Evolutionary conservation across 2,113 vertebrate genomes (phyloP), one percentile per base, ranked within the genome.

Genomic region (Poeciliopsis prolifica): DNA sequence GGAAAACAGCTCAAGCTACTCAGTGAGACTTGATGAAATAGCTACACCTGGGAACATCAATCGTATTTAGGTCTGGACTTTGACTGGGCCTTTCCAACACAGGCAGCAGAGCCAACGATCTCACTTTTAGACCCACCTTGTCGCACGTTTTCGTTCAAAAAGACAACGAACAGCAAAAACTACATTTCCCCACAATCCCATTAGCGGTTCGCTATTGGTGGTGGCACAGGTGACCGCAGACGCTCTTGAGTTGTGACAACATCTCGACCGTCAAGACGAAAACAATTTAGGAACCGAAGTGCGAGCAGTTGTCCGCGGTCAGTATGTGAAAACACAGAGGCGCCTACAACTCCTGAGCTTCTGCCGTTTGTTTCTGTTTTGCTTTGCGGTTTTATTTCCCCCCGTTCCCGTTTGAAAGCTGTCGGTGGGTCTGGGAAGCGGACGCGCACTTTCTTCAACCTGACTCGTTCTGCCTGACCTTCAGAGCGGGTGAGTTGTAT

Each of bases 401-500:
- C 44, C 44, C 4, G 44, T 65, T 26, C 33, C 65, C 4, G 37
- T 15, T 42, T 3, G 65, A 0, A 24, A 5, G 67, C 42, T 63
- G 42, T 63, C 10, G 72, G 28, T 60, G 63, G 72, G n/a, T 42
- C 62, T 63, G 77, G 72, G 35, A 77, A 78, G 79, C 35, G 76
- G 78, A 15, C 86, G 67, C 85, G 79, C 85, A 89, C 91, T 90
- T 88, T 72, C 48, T 61, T 72, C 67, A 83, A 87, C 72, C 86
- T 75, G 80, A 78, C 81, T 83, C 70, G 87, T 89, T 83, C 92
- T 86, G 87, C 91, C 92, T 95, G 94, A 95, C 94, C 94, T 95
- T 95, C 94, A 95, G 37, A 82, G 87, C 91, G 89, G 94, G 94
- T 95, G 91, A 94, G 94, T 92, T 88, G 78, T 78, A 81, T 87